phyloP scores from a whole-genome alignment of 1,140 invertebrate genomes.

The Cepaea nemoralis region DNA sequence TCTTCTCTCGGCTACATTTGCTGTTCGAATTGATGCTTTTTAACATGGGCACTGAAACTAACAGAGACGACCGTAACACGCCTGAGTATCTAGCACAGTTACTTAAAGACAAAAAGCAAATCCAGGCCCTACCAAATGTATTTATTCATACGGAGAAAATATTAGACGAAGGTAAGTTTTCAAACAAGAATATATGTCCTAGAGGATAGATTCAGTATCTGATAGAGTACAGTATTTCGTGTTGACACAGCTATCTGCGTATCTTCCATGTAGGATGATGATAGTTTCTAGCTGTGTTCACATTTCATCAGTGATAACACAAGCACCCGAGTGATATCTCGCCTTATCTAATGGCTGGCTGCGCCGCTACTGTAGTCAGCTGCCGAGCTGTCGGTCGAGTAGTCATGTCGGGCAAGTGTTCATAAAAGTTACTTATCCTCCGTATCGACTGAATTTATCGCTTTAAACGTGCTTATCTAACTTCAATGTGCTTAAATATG shows the following conservation, averaged over 20 bases:
- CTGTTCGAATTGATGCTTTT: conserved; percentile 58
- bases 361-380: neutral
- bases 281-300: no score
- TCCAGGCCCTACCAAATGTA: conserved; percentile 98
- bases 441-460: neutral
- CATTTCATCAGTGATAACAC: no score
- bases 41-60: conserved; percentile 71
- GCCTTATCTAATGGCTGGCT: conserved; percentile 16
- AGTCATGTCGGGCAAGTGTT: neutral
- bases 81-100: conserved; percentile 99
- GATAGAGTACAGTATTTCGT: no score
- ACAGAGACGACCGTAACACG: conserved; percentile 70
- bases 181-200: no score
- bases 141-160: conserved; percentile 99
- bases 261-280: no score
- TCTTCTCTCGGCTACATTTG: conserved; percentile 62
- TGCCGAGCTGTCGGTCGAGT: neutral
- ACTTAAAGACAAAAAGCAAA: conserved; percentile 99
- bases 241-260: no score
- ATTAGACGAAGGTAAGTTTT: conserved; percentile 96
- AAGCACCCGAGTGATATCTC: no score
- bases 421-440: conserved; percentile 5
- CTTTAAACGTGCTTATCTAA: neutral
- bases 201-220: no score
- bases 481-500: neutral